A percentile compares a stretch with the other conserved stretches of the same genome.
phyloP scores from a whole-genome alignment of 2,113 vertebrate genomes.

The Limnothrissa miodon region DNA sequence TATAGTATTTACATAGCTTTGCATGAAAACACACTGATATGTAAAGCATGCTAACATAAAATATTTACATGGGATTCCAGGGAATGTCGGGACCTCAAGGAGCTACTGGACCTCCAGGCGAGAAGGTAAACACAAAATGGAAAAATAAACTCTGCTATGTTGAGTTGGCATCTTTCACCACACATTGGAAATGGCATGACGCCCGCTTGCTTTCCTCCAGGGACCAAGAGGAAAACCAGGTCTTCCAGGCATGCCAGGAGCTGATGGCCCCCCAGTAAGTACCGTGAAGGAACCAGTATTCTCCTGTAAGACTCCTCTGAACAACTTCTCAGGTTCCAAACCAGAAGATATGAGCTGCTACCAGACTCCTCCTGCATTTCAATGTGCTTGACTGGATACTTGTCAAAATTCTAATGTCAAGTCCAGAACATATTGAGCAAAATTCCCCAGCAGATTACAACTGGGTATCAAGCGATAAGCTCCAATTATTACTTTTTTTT shows the following conservation, averaged over 20 bases:
- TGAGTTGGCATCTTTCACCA: neutral
- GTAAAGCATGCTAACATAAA: neutral
- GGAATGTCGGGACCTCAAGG: slow-evolving; percentile 76
- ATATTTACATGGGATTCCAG: slow-evolving; percentile 42
- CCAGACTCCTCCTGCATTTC: neutral
- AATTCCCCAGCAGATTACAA: slow-evolving; percentile 2
- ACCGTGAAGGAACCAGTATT: neutral
- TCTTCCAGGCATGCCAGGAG: slow-evolving; percentile 87
- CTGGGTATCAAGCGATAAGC: neutral
- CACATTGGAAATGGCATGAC: neutral
- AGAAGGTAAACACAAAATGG: slow-evolving; percentile 63
- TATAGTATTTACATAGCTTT: neutral
- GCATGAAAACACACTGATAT: neutral
- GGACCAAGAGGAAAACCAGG: slow-evolving; percentile 88
- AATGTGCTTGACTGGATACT: neutral
- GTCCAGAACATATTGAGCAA: neutral
- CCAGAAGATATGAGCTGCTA: neutral
- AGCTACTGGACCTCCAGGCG: slow-evolving; percentile 70
- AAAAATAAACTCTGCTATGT: neutral
- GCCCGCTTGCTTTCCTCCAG: slow-evolving; percentile 56
- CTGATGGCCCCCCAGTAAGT: slow-evolving; percentile 86
- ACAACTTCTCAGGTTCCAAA: neutral
- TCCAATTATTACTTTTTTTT: neutral
- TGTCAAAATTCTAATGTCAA: neutral
- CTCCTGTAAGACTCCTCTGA: neutral